phyloP scores from a whole-genome alignment of 2,888 invertebrate genomes.

The Amphipyra tragopoginis region DNA sequence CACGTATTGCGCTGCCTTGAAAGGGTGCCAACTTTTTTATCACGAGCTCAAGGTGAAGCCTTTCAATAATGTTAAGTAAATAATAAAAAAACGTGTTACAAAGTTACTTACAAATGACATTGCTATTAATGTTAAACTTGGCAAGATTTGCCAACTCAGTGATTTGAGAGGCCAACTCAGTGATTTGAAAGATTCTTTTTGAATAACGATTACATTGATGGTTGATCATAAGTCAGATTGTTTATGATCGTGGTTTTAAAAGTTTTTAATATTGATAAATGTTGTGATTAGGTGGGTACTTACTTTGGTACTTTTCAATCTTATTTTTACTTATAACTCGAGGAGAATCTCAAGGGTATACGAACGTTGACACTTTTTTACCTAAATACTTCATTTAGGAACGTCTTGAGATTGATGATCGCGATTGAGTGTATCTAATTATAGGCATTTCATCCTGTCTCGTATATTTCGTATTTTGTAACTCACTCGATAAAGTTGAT shows the following conservation, averaged over 20 bases:
- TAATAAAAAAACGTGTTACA: neutral
- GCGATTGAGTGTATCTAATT: constrained; percentile 14
- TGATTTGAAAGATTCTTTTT: constrained; percentile 18
- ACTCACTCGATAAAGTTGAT: too few relatives aligned
- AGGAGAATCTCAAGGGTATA: constrained; percentile 10
- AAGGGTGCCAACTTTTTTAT: too few relatives aligned
- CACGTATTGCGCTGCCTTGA: too few relatives aligned
- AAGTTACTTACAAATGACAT: constrained; percentile 8
- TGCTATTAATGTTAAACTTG: constrained; percentile 3
- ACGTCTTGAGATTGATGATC: constrained; percentile 29
- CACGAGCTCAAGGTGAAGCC: too few relatives aligned
- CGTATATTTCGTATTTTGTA: too few relatives aligned
- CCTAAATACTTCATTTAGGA: neutral
- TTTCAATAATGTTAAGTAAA: too few relatives aligned
- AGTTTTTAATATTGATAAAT: constrained; percentile 1
- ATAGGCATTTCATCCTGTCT: constrained; percentile 14
- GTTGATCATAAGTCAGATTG: constrained; percentile 3
- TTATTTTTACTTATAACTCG: neutral
- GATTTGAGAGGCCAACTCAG: constrained; percentile 17
- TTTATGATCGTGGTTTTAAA: neutral
- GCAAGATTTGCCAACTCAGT: constrained; percentile 14
- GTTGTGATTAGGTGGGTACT: neutral
- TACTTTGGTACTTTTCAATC: neutral
- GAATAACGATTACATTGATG: constrained; percentile 4
- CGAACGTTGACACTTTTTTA: constrained; percentile 25